Base-by-base conservation (phyloP, 1,140 invertebrate species). In the Trialeurodes vaporariorum region DNA sequence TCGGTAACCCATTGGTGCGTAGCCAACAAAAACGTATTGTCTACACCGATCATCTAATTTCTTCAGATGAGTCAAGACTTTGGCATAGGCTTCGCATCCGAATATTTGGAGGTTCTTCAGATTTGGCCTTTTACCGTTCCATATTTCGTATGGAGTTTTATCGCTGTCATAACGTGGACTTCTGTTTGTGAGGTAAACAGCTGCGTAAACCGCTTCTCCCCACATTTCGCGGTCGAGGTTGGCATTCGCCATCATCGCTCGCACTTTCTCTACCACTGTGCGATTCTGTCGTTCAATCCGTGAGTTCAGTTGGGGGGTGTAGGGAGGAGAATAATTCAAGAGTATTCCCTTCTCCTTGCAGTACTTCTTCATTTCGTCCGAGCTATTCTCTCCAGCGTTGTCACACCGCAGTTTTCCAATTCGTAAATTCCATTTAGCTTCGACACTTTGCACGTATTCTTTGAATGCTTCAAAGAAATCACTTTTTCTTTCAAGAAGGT, bases 221-320 rank as follows among this genome's bases (percentile, higher is more conserved):
- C 68, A 69, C 27, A 68, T 27, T 23, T 61, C 21, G 1, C 61
- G 63, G 0, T 61, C 26, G 58, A 66, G 23, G 25, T 23, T 49
- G 25, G 64, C 62, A 49, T 64, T 25, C n/a, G 65, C 23, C 23
- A 70, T 24, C 25, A 70, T 2, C 24, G 60, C 58, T 11, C 62
- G 34, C 1, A 63, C 59, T 60, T 67, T 64, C 49, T 61, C 66
- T 25, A 68, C n/a, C 23, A 68, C n/a, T 21, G 72, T 76, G 2
- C 72, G 69, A 67, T 75, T 76, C 60, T 71, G 65, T 27, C 75
- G 40, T 60, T 81, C 77, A 1, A 73, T 70, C 0, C 72, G 66
- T 1, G 77, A 76, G 70, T 80, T 79, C 60, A 75, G 73, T 65
- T 79, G 59, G 0, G 77, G 74, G 13, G 72, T 75, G 64, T 76